Evolutionary conservation across 2,113 vertebrate species (phyloP), one percentile per base, ranked within the genome.

Genomic region (Mesoclemmys tuberculata): DNA sequence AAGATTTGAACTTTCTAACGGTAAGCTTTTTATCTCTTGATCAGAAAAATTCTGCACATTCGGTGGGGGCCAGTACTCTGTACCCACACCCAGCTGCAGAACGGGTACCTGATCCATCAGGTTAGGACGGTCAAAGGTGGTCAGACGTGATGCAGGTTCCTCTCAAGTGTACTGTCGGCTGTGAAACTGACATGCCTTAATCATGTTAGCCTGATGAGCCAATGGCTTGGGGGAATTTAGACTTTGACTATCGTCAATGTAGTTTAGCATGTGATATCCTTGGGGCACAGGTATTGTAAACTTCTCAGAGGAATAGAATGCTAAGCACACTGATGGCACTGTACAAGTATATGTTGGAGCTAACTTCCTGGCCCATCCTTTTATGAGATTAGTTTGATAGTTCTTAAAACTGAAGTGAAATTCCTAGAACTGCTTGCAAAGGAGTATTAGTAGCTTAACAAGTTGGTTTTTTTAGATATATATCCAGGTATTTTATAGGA

Each of bases 371-470:
- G 22, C 21, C 71, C 38, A 75, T 41, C 38, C 11, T 75, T 21
- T 21, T 44, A 6, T 75, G 38, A 12, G 22, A 68, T 68, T 9
- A 68, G 35, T 52, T 18, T 52, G 51, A 52, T 18, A 52, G 14
- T 68, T 68, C 2, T n/a, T 68, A 68, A 68, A 68, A 68, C 29
- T n/a, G 35, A 68, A 68, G 61, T 68, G 61, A n/a, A 35, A 18
- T 68, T 19, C 71, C 46, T 48, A 22, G 0, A 61, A 6, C 22
- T 29, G 74, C 84, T 84, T 41, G 12, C 87, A 75, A 82, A 49
- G 6, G 4, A 80, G 1, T 82, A 26, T 24, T 31, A 10, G 1
- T 71, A 46, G 87, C 48, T 35, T 82, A 31, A 24, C 0, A 0
- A 16, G 19, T 0, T 54, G n/a, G n/a, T 56, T 55, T 29, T 55